Evolutionary conservation across 2,888 invertebrate species (phyloP).

Genomic region (Hecatera dysodea): DNA sequence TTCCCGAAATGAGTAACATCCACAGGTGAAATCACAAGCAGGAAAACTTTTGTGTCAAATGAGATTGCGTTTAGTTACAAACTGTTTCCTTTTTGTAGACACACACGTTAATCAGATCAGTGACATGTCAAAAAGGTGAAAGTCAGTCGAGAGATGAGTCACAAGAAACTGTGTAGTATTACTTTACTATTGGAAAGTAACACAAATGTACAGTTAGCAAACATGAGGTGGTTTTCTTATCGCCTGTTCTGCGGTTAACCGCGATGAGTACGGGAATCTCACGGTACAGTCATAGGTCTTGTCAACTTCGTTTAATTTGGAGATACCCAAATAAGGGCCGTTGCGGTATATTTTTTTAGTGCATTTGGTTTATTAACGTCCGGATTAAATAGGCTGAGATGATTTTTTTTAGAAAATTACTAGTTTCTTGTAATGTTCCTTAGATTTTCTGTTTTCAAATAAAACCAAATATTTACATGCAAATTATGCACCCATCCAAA

Average conservation of each 20-base stretch:
- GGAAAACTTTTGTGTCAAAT: conserved; percentile 46
- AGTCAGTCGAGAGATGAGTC: conserved; percentile 71
- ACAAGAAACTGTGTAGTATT: conserved; percentile 67
- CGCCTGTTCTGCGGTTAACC: conserved; percentile 67
- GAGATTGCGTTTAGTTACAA: conserved; percentile 18
- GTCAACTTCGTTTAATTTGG: conserved; percentile 45
- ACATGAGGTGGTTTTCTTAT: conserved; percentile 70
- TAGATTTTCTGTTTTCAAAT: neutral
- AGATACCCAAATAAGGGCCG: conserved; percentile 44
- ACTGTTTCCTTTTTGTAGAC: conserved; percentile 47
- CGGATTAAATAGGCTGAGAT: conserved; percentile 4
- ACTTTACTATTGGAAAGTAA: conserved; percentile 77
- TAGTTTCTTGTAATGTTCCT: no score
- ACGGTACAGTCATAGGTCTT: conserved; percentile 46
- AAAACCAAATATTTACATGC: neutral
- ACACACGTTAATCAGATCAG: conserved; percentile 68
- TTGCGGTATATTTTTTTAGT: conserved; percentile 2
- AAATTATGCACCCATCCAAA: neutral
- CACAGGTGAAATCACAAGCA: conserved; percentile 21
- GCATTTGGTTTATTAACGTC: neutral
- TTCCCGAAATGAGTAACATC: conserved; percentile 41
- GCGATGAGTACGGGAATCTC: conserved; percentile 48
- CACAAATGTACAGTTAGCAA: conserved; percentile 75
- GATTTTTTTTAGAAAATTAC: neutral
- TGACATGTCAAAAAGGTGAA: conserved; percentile 77